Conservation (phyloP, 2,113 vertebrate genomes). For the Melozone crissalis region DNA sequence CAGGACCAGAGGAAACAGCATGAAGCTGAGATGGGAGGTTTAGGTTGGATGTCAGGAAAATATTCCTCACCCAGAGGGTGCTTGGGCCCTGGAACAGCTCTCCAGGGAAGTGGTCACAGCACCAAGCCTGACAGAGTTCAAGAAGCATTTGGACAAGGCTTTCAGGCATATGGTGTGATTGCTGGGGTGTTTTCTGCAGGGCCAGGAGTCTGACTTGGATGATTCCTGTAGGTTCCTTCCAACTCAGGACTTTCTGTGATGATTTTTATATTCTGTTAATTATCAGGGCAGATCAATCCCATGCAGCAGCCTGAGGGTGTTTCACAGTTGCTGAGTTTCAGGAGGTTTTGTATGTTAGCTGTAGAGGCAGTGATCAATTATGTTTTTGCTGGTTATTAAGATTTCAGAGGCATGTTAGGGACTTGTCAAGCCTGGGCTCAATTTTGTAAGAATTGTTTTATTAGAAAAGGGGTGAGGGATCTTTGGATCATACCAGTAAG, state of each 20-base stretch:
- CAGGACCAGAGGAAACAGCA: not conserved
- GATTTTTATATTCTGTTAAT: not conserved
- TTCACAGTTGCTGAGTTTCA: not conserved
- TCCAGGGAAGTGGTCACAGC: not conserved
- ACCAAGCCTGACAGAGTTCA: not conserved
- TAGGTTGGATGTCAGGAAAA: not conserved
- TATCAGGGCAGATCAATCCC: not conserved
- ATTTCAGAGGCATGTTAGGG: not conserved
- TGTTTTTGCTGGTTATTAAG: not conserved
- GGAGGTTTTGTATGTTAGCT: not conserved
- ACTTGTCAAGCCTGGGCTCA: not conserved
- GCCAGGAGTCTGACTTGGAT: accelerated
- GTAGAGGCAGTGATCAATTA: not conserved
- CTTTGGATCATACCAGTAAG: not conserved
- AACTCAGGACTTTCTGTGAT: not conserved
- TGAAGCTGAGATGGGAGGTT: not conserved
- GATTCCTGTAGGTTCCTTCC: not conserved
- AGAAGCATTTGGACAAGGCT: not conserved
- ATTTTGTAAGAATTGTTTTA: not conserved
- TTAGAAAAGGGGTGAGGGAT: not conserved
- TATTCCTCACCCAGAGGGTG: not conserved
- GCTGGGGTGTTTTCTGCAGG: not conserved
- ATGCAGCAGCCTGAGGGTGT: not conserved
- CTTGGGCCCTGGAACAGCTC: not conserved
- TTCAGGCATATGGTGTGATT: not conserved